Evolutionary conservation across 2,113 vertebrate species (phyloP).

Genomic region (Lonchura striata): DNA sequence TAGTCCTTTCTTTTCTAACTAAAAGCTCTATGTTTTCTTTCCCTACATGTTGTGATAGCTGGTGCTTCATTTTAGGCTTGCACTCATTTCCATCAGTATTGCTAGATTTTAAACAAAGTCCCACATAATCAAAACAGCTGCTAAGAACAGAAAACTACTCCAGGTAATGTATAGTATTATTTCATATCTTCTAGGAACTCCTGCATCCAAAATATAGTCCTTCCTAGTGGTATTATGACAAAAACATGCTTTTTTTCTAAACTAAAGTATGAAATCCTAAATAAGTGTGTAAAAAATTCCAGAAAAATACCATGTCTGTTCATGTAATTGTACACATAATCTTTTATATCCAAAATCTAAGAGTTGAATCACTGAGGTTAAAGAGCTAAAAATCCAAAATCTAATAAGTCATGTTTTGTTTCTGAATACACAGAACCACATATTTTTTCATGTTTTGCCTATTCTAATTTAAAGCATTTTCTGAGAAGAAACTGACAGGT

Average conservation of each 20-base stretch:
- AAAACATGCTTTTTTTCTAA: neutral
- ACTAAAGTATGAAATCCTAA: neutral
- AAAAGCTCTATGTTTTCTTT: neutral
- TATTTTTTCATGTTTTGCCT: neutral
- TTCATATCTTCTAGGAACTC: neutral
- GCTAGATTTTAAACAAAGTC: neutral
- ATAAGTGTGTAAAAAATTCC: neutral
- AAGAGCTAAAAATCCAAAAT: neutral
- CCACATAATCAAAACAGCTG: neutral
- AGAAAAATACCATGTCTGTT: neutral
- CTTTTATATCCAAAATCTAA: neutral
- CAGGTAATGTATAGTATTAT: neutral
- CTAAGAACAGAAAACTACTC: neutral
- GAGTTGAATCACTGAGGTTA: neutral
- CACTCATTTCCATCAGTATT: neutral
- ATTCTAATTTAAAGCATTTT: neutral
- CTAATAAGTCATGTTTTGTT: neutral
- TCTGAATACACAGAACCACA: neutral
- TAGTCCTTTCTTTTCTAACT: neutral
- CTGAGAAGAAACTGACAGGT: neutral
- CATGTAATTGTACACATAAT: neutral
- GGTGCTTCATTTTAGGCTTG: neutral
- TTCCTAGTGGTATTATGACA: neutral
- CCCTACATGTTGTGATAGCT: neutral
- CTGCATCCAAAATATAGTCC: neutral